A percentile compares a stretch with the other conserved stretches of the same genome.
Conservation (phyloP, 2,888 invertebrate genomes). For the Phorcus lineatus region DNA sequence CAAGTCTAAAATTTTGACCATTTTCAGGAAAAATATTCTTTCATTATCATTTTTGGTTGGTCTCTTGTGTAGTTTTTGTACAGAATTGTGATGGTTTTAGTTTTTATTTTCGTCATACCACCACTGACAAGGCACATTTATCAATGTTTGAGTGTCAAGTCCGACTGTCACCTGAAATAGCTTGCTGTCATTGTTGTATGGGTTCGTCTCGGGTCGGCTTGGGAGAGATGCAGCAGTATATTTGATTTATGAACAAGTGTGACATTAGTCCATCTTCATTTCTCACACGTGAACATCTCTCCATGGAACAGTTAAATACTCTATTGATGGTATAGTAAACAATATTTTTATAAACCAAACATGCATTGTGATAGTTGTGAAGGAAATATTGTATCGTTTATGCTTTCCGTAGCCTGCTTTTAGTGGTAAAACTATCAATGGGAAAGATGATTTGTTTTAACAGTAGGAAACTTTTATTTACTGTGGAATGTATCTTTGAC, state of each 20-base stretch:
- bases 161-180: not conserved
- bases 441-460: not conserved
- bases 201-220: not conserved
- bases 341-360: no score
- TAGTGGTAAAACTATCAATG: not conserved
- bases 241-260: no score
- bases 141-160: not conserved
- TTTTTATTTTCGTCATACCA: constrained; percentile 19
- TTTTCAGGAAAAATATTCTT: not conserved
- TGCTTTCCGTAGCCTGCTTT: not conserved
- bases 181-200: not conserved
- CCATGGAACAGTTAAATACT: no score
- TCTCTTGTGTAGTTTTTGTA: not conserved
- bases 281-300: no score
- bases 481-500: no score
- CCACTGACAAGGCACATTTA: constrained; percentile 4
- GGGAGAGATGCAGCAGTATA: no score
- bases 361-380: not conserved
- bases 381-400: not conserved
- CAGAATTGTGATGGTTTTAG: constrained; percentile 16
- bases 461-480: not conserved
- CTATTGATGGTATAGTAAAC: no score
- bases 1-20: not conserved
- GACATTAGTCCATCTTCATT: no score
- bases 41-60: not conserved